Evolutionary conservation across 2,888 invertebrate species (phyloP).

Genomic region (Eupithecia insigniata): DNA sequence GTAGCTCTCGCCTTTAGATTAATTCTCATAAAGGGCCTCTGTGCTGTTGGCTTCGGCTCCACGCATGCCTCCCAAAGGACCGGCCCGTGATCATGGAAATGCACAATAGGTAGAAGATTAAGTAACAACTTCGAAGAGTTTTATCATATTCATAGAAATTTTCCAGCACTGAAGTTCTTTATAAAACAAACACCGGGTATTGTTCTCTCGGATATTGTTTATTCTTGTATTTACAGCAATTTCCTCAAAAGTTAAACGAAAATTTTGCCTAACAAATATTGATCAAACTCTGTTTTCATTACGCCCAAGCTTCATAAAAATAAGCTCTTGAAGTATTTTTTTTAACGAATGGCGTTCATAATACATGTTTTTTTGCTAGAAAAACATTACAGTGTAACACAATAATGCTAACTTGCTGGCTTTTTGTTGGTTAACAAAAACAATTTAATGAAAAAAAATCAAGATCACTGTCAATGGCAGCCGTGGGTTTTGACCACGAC

Average conservation of each 20-base stretch:
- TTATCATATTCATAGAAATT: conserved; percentile 4
- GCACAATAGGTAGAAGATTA: not conserved
- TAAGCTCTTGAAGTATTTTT: conserved; percentile 56
- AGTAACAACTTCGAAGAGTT: not conserved
- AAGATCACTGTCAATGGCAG: conserved; percentile 78
- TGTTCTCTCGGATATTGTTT: conserved; percentile 16
- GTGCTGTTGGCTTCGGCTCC: too few species aligned
- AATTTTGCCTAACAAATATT: conserved; percentile 50
- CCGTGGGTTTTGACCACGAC: conserved; percentile 58
- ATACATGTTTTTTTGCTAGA: conserved; percentile 55
- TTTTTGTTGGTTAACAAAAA: conserved; percentile 55
- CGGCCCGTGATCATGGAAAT: too few species aligned
- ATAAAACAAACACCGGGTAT: conserved; percentile 1
- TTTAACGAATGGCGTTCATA: conserved; percentile 53
- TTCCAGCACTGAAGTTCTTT: not conserved
- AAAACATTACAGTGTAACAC: conserved; percentile 58
- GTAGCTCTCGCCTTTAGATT: too few species aligned
- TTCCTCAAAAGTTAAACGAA: conserved; percentile 49
- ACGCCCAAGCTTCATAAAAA: conserved; percentile 52
- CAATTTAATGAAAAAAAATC: conserved; percentile 69
- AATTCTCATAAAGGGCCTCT: too few species aligned
- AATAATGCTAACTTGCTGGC: conserved; percentile 56
- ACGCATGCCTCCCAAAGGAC: too few species aligned
- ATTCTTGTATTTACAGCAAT: conserved; percentile 32
- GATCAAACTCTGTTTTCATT: conserved; percentile 55